phyloP scores from a whole-genome alignment of 2,888 invertebrate genomes.

The Amblyjoppa proteus region DNA sequence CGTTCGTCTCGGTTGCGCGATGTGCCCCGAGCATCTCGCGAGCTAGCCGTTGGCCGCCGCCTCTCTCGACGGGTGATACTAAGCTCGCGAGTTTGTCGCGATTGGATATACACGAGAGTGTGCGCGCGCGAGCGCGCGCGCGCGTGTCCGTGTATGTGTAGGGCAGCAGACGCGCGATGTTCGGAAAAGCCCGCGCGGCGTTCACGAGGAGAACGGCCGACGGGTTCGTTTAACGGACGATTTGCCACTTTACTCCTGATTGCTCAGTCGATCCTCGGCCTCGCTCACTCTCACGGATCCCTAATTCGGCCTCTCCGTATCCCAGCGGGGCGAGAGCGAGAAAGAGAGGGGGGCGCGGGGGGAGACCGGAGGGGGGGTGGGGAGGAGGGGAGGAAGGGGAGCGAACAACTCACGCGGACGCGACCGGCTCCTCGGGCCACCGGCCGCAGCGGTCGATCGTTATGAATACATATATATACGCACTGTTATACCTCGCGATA shows the following conservation, averaged over 20 bases:
- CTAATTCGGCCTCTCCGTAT: slow-evolving; percentile 53
- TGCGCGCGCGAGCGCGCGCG: neutral
- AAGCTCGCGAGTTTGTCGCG: slow-evolving; percentile 28
- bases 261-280: slow-evolving; percentile 66
- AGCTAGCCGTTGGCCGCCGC: neutral
- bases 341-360: slow-evolving; percentile 50
- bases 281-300: slow-evolving; percentile 49
- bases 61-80: neutral
- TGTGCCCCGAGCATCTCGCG: slow-evolving; percentile 15
- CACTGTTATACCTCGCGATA: slow-evolving; percentile 35
- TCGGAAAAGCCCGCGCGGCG: slow-evolving; percentile 66
- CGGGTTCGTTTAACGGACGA: slow-evolving; percentile 71
- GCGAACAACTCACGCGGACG: slow-evolving; percentile 66
- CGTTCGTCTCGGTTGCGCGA: slow-evolving; percentile 4
- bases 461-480: slow-evolving; percentile 63
- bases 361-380: slow-evolving; percentile 10
- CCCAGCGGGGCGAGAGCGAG: slow-evolving; percentile 50
- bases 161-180: slow-evolving; percentile 29
- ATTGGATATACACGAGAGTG: neutral
- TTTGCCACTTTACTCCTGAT: slow-evolving; percentile 72
- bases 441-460: slow-evolving; percentile 66
- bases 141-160: neutral
- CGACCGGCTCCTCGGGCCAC: slow-evolving; percentile 60
- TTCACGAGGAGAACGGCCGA: slow-evolving; percentile 66
- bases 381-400: slow-evolving; percentile 7